Evolutionary conservation across 2,888 invertebrate genomes (phyloP).

Genomic region (Eumacrocentrus americanus): DNA sequence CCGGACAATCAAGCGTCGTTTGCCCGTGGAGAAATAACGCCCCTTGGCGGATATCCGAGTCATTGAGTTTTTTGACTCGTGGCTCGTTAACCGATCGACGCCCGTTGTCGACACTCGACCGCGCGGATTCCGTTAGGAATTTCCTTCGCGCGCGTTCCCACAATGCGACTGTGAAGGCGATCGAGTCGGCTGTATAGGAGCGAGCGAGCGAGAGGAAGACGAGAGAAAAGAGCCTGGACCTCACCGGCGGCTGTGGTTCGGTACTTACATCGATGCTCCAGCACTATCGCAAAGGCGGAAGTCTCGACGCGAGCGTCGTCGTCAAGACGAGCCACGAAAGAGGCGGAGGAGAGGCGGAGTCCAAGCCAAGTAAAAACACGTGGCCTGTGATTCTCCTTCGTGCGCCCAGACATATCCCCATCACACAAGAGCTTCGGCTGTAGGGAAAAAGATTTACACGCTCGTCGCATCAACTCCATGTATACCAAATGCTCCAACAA

Average conservation of each 20-base stretch:
- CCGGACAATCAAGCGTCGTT: conserved; percentile 18
- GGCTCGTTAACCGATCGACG: conserved; percentile 33
- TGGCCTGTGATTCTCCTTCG: conserved; percentile 15
- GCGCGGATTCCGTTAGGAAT: conserved; percentile 53
- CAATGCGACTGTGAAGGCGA: conserved; percentile 34
- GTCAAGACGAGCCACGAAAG: conserved; percentile 10
- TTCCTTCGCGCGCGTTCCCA: conserved; percentile 45
- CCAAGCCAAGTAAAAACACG: conserved; percentile 19
- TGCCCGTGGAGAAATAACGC: conserved; percentile 18
- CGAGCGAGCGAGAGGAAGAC: neutral
- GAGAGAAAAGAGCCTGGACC: conserved; percentile 11
- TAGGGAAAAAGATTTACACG: too few relatives aligned
- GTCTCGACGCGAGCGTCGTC: neutral
- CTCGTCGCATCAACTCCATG: too few relatives aligned
- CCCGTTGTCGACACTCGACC: conserved; percentile 39
- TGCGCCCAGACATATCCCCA: too few relatives aligned
- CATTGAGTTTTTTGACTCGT: conserved; percentile 21
- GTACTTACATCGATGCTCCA: conserved; percentile 11
- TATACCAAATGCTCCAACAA: too few relatives aligned
- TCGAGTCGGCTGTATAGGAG: neutral
- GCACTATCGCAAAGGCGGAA: conserved; percentile 19
- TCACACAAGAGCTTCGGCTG: too few relatives aligned
- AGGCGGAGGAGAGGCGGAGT: conserved; percentile 15
- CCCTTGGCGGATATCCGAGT: conserved; percentile 28
- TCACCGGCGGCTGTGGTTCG: too few relatives aligned